These are phyloP conservation scores for Craniophora ligustri DNA, from an alignment of 2,888 invertebrate species.

Conservation along the genomic window DNA sequence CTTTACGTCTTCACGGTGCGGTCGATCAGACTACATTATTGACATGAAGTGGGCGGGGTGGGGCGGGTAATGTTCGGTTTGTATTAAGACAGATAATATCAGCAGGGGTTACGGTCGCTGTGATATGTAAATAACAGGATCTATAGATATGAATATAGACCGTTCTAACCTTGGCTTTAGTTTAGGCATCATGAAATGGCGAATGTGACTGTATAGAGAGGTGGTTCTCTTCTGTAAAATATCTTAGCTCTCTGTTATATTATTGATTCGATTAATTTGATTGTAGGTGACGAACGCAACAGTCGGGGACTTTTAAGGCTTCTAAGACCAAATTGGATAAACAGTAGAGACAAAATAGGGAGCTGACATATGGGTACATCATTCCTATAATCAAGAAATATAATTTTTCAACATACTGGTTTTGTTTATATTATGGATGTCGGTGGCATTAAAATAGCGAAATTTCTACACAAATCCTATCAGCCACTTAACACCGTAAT, in stretches of 20 bases:
- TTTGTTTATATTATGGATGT: no score
- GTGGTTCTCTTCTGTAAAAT: no score
- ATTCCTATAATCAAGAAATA: slow-evolving; percentile 11
- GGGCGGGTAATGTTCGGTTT: slow-evolving; percentile 2
- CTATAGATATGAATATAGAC: neutral
- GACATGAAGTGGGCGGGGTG: slow-evolving; percentile 13
- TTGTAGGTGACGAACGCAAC: slow-evolving; percentile 21
- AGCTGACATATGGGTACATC: slow-evolving; percentile 27
- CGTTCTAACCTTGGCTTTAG: neutral
- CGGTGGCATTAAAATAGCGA: neutral
- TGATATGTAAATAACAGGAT: slow-evolving; percentile 20
- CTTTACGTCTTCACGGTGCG: slow-evolving; percentile 44
- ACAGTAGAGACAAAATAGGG: slow-evolving; percentile 25
- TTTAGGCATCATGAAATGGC: no score
- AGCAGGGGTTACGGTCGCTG: slow-evolving; percentile 1
- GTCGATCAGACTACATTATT: slow-evolving; percentile 31
- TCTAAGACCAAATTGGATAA: slow-evolving; percentile 41
- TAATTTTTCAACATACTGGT: no score
- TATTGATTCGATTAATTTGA: slow-evolving; percentile 12
- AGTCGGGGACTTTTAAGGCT: slow-evolving; percentile 37
- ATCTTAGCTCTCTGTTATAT: neutral
- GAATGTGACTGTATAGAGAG: no score
- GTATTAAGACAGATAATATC: slow-evolving; percentile 15
- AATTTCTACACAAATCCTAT: slow-evolving; percentile 17
- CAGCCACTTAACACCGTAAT: slow-evolving; percentile 33